Conservation (phyloP, 2,113 vertebrate genomes). For the Leiothrix lutea region DNA sequence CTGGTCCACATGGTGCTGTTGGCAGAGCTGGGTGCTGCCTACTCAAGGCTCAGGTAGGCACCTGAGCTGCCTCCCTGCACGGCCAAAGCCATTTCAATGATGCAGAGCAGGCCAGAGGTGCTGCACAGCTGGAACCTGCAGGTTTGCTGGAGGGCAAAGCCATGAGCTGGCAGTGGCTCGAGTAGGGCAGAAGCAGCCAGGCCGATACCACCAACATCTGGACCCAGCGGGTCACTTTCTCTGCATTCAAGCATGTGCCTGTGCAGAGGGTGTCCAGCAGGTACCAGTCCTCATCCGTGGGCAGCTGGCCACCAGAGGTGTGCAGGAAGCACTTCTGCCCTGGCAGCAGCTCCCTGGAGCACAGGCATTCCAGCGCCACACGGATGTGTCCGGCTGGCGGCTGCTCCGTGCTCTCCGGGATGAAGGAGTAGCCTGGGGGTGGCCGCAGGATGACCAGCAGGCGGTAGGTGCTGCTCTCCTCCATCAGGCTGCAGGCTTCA, state of each 20-base stretch:
- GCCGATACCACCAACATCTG: not conserved
- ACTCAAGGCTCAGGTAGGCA: not conserved
- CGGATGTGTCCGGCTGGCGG: not conserved
- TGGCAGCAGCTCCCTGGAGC: not conserved
- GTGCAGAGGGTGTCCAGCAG: not conserved
- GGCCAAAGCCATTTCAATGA: not conserved
- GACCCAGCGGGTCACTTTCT: not conserved
- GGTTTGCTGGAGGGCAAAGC: not conserved
- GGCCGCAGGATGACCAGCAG: not conserved
- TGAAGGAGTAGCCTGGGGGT: not conserved
- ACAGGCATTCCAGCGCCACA: not conserved
- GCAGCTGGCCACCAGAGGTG: not conserved
- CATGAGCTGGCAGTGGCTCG: accelerated
- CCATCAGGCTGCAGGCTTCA: too few relatives aligned
- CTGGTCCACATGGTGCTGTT: too few relatives aligned
- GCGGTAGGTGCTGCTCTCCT: not conserved
- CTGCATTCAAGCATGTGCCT: accelerated
- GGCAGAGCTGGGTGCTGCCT: too few relatives aligned
- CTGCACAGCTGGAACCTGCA: not conserved
- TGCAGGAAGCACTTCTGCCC: not conserved
- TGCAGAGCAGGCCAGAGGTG: not conserved
- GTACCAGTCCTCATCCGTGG: not conserved
- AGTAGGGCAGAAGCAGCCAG: not conserved
- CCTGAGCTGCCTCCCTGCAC: not conserved
- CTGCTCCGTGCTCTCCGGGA: accelerated